phyloP scores from a whole-genome alignment of 2,888 invertebrate species.

The Ceraclea dissimilis region DNA sequence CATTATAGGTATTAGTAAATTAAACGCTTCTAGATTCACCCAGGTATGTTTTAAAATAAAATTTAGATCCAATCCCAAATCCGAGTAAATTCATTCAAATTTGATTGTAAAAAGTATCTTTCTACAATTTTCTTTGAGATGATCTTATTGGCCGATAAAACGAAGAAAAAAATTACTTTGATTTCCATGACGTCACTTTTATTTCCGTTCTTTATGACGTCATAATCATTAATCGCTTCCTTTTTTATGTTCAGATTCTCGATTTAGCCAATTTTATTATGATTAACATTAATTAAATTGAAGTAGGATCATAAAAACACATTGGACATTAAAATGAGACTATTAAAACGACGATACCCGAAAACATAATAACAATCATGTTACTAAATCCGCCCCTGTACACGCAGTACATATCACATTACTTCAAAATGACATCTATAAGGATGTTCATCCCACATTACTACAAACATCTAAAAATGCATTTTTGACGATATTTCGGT shows the following conservation, averaged over 20 bases:
- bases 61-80: too few relatives aligned
- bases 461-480: too few relatives aligned
- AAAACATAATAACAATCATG: neutral
- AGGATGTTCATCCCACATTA: too few relatives aligned
- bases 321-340: neutral
- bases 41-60: too few relatives aligned
- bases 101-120: neutral
- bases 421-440: too few relatives aligned
- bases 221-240: neutral
- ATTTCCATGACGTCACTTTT: neutral
- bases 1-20: too few relatives aligned
- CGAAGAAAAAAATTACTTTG: neutral
- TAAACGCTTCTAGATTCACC: too few relatives aligned
- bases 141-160: neutral
- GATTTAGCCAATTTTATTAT: slow-evolving; percentile 2
- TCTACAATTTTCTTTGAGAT: neutral
- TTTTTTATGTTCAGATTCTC: neutral
- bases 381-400: neutral
- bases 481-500: too few relatives aligned
- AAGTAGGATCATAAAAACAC: slow-evolving; percentile 1
- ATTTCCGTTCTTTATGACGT: neutral
- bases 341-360: neutral
- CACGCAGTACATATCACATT: neutral
- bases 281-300: slow-evolving; percentile 2
- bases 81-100: too few relatives aligned